Conservation (phyloP, 1,140 invertebrate genomes). For the Cephus cinctus region DNA sequence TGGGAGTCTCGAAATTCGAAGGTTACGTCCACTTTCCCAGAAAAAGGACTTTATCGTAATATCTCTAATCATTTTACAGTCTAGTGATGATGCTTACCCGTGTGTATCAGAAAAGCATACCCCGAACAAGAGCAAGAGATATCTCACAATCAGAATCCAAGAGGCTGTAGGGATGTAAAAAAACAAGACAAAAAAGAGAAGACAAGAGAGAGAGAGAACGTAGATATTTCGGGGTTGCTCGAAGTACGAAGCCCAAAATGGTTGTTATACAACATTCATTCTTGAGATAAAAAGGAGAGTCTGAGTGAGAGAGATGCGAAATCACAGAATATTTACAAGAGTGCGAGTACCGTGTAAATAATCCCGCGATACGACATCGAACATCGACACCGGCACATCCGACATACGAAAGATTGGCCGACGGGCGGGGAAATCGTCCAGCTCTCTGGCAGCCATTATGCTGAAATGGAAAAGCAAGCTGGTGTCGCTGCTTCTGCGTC, state of each 20-base stretch:
- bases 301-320: constrained; percentile 17
- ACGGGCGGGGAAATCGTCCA: constrained; percentile 29
- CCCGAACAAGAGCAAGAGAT: constrained; percentile 25
- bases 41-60: background rate
- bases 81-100: constrained; percentile 5
- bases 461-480: constrained; percentile 36
- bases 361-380: no score
- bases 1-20: no score
- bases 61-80: constrained; percentile 1
- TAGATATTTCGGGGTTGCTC: no score
- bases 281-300: constrained; percentile 3
- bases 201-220: constrained; percentile 8
- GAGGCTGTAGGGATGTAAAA: constrained; percentile 32
- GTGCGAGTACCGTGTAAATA: constrained; percentile 18
- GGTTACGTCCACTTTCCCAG: constrained; percentile 32
- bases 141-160: constrained; percentile 37
- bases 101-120: constrained; percentile 26
- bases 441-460: constrained; percentile 35
- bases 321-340: constrained; percentile 35
- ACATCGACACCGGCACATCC: constrained; percentile 9
- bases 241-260: no score
- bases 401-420: constrained; percentile 16
- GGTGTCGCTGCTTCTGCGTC: constrained; percentile 14
- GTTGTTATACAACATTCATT: no score
- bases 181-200: constrained; percentile 14